Evolutionary conservation across 2,797 vertebrate genomes (phyloP).

Genomic region (Eidolon dupreanum): DNA sequence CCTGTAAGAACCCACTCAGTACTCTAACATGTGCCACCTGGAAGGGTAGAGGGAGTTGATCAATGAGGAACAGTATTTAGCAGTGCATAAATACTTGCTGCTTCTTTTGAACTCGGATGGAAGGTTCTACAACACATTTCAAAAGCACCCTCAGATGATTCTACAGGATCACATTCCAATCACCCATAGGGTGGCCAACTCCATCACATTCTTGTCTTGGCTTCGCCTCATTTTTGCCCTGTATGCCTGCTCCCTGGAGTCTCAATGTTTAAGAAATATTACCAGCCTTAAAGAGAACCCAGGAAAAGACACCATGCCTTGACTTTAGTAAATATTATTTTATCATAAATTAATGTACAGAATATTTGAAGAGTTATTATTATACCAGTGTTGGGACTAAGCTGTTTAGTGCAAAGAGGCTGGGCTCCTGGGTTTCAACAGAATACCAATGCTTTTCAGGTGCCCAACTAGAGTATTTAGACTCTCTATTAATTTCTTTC

Average conservation of each 20-base stretch:
- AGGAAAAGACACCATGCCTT: background rate
- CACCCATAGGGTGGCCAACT: background rate
- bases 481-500: background rate
- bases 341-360: background rate
- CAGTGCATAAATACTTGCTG: background rate
- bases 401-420: background rate
- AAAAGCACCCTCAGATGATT: background rate
- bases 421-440: background rate
- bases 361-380: background rate
- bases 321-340: constrained; percentile 26
- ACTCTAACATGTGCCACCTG: background rate
- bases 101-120: background rate
- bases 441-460: background rate
- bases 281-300: background rate
- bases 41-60: background rate
- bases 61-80: background rate
- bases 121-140: background rate
- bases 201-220: background rate
- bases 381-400: background rate
- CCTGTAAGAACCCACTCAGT: background rate
- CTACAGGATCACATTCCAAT: background rate
- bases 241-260: background rate
- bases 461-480: background rate
- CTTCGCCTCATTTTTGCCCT: background rate
- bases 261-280: background rate